phyloP scores from a whole-genome alignment of 1,140 invertebrate genomes.

The Cydia strobilella region DNA sequence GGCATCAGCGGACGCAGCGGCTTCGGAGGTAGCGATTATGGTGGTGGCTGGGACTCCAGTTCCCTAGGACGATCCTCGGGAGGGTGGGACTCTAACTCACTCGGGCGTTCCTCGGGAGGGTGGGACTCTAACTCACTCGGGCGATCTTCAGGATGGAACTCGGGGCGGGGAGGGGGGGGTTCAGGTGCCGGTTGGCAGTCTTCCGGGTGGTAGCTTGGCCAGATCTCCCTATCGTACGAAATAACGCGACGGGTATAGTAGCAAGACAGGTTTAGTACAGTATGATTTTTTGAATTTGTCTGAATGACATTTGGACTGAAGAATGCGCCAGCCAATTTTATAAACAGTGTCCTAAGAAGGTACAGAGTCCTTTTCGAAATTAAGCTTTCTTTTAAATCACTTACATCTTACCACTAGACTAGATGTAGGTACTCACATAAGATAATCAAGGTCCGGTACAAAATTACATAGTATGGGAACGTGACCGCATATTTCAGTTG shows the following conservation, averaged over 20 bases:
- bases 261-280: neutral
- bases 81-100: neutral
- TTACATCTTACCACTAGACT: too few relatives aligned
- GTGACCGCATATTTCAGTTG: too few relatives aligned
- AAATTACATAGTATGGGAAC: too few relatives aligned
- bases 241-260: neutral
- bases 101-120: neutral
- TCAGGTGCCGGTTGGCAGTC: neutral
- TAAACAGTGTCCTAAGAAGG: neutral
- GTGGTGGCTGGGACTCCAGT: slow-evolving; percentile 2
- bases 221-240: neutral
- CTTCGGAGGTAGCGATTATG: neutral
- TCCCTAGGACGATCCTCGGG: neutral
- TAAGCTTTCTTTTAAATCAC: too few relatives aligned
- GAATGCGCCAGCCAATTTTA: neutral
- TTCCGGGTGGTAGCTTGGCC: neutral
- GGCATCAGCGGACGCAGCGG: neutral
- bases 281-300: neutral
- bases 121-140: neutral
- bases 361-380: neutral
- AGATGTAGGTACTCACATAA: too few relatives aligned
- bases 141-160: neutral
- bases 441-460: too few relatives aligned
- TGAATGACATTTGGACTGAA: neutral
- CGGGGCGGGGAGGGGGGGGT: neutral